A percentile compares a stretch with the other conserved stretches of the same genome.
These are phyloP conservation scores for Thamnaconus septentrionalis DNA, from an alignment of 2,113 vertebrate genomes.

Conservation along the genomic window DNA sequence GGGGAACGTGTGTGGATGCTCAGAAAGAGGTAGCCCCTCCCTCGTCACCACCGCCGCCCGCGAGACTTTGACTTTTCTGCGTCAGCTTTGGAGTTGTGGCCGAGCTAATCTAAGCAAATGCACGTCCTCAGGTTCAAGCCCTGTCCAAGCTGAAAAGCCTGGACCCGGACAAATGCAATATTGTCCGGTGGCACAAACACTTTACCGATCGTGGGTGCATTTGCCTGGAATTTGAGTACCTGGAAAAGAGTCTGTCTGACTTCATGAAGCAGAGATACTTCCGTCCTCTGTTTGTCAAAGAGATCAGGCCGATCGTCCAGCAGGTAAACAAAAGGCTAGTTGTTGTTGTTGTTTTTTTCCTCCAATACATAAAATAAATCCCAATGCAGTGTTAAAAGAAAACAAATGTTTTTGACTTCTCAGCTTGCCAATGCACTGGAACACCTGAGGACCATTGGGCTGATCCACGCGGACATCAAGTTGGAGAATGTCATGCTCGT, in stretches of 20 bases:
- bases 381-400: not conserved
- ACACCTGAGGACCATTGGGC: not conserved
- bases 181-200: not conserved
- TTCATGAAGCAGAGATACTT: constrained; percentile 2
- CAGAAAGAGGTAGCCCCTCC: constrained; percentile 1
- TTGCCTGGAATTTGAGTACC: constrained; percentile 25
- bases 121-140: not conserved
- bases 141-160: not conserved
- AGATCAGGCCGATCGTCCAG: constrained; percentile 11
- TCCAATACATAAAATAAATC: not conserved
- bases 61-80: not conserved
- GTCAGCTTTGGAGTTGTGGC: not conserved
- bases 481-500: not conserved
- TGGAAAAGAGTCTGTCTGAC: constrained; percentile 16
- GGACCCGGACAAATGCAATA: constrained; percentile 1
- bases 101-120: not conserved
- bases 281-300: not conserved
- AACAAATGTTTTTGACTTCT: not conserved
- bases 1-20: rapidly evolving
- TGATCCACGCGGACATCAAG: not conserved
- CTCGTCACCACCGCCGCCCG: no score
- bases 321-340: constrained; percentile 6
- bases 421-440: constrained; percentile 11
- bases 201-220: not conserved
- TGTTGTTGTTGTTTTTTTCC: not conserved